Conservation (phyloP, 1,140 invertebrate species). For the Tribolium castaneum region DNA sequence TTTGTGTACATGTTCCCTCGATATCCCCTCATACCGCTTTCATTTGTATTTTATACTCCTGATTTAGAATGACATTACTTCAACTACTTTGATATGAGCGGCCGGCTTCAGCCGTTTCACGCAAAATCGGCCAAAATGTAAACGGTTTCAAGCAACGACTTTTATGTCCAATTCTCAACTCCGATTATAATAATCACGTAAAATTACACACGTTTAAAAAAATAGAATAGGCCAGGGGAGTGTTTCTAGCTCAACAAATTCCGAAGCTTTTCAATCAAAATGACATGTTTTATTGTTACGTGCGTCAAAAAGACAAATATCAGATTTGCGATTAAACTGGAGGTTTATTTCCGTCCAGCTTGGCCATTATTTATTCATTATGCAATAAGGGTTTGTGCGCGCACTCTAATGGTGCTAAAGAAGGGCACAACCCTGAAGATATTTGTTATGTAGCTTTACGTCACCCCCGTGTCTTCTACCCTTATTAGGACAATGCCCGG, state of each 20-base stretch:
- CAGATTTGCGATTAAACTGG: constrained; percentile 28
- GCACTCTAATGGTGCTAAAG: constrained; percentile 33
- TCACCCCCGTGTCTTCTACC: constrained; percentile 30
- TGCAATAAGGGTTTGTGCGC: constrained; percentile 30
- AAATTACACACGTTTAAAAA: too few relatives aligned
- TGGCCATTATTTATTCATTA: constrained; percentile 22
- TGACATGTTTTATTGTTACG: not conserved
- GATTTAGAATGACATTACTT: constrained; percentile 40
- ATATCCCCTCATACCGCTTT: constrained; percentile 25
- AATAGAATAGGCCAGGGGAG: too few relatives aligned
- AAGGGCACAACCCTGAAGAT: constrained; percentile 25
- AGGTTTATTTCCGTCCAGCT: constrained; percentile 26
- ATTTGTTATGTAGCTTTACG: constrained; percentile 34
- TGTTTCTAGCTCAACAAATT: too few relatives aligned
- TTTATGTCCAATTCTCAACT: too few relatives aligned
- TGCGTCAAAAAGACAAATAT: not conserved
- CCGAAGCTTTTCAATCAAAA: too few relatives aligned
- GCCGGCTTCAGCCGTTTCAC: constrained; percentile 10
- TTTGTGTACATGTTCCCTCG: constrained; percentile 39
- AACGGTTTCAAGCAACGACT: too few relatives aligned
- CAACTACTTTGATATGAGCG: constrained; percentile 27
- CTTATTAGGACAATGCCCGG: constrained; percentile 10
- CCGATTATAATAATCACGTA: too few relatives aligned
- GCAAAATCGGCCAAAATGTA: too few relatives aligned
- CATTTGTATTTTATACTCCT: constrained; percentile 40